phyloP scores from a whole-genome alignment of 2,113 vertebrate genomes.

The Bambusicola thoracicus region DNA sequence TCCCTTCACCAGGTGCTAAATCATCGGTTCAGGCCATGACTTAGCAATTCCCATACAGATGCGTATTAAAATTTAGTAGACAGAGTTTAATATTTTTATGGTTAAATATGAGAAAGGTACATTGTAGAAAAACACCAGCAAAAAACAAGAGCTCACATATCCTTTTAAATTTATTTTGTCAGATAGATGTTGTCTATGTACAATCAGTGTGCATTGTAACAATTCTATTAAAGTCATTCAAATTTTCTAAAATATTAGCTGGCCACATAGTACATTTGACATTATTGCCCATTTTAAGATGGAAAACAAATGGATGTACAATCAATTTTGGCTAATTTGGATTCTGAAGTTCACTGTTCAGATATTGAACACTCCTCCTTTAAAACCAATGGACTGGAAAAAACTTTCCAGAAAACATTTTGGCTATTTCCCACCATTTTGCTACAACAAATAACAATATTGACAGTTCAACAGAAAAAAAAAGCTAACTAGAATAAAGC shows the following conservation, averaged over 20 bases:
- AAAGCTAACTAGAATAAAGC: too few relatives aligned
- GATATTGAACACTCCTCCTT: constrained; percentile 61
- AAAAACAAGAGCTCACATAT: constrained; percentile 71
- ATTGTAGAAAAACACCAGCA: constrained; percentile 61
- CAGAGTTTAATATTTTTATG: constrained; percentile 47
- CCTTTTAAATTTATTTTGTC: constrained; percentile 94
- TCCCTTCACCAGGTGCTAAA: too few relatives aligned
- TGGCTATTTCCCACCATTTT: constrained; percentile 69
- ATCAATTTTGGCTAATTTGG: constrained; percentile 78
- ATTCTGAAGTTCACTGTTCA: constrained; percentile 70
- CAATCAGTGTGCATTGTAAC: constrained; percentile 93
- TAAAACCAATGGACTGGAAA: constrained; percentile 70
- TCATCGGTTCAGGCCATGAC: too few relatives aligned
- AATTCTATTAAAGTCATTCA: constrained; percentile 89
- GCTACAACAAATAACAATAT: constrained; percentile 72
- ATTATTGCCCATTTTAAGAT: constrained; percentile 91
- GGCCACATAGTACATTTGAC: constrained; percentile 97
- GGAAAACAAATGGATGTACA: constrained; percentile 80
- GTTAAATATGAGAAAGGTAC: constrained; percentile 35
- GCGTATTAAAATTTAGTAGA: constrained; percentile 7
- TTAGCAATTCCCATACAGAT: background rate
- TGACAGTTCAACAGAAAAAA: constrained; percentile 70
- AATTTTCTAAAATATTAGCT: constrained; percentile 90
- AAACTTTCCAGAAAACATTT: constrained; percentile 71
- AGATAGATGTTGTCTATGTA: constrained; percentile 95